These are phyloP conservation scores for Ctenopoma kingsleyae DNA, from an alignment of 2,797 vertebrate species.

Conservation along the genomic window DNA sequence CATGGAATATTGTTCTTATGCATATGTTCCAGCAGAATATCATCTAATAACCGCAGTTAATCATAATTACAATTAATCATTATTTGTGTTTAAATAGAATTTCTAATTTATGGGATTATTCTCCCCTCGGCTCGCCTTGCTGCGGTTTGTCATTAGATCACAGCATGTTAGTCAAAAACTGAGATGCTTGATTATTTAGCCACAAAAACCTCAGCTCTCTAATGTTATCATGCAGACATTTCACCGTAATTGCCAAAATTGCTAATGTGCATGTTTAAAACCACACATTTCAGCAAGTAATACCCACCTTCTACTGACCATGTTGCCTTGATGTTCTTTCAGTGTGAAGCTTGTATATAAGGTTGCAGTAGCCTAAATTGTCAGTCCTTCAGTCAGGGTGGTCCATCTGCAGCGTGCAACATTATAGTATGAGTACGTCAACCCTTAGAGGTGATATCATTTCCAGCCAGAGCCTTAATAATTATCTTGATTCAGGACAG, in stretches of 20 bases:
- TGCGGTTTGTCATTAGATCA: constrained; percentile 68
- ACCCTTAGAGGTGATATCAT: constrained; percentile 42
- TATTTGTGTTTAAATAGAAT: constrained; percentile 71
- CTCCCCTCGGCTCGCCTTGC: constrained; percentile 37
- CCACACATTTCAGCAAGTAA: constrained; percentile 23
- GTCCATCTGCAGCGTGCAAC: constrained; percentile 57
- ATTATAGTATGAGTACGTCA: constrained; percentile 34
- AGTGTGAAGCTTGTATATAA: constrained; percentile 46
- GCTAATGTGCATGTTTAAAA: constrained; percentile 35
- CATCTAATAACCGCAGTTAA: constrained; percentile 55
- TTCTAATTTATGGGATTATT: constrained; percentile 71
- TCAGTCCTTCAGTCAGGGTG: constrained; percentile 37
- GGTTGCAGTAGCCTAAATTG: constrained; percentile 53
- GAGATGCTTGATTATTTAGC: constrained; percentile 76
- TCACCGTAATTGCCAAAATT: constrained; percentile 34
- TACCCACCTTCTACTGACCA: constrained; percentile 17
- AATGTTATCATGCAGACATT: constrained; percentile 39
- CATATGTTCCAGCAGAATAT: constrained; percentile 37
- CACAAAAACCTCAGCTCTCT: constrained; percentile 58
- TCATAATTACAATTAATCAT: constrained; percentile 69
- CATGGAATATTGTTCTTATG: constrained; percentile 46
- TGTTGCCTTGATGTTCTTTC: constrained; percentile 34
- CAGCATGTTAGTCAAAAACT: constrained; percentile 68
- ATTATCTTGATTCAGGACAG: constrained; percentile 27
- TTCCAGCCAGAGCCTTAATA: constrained; percentile 40